phyloP scores from a whole-genome alignment of 2,113 vertebrate genomes.

The Peromyscus californicus region DNA sequence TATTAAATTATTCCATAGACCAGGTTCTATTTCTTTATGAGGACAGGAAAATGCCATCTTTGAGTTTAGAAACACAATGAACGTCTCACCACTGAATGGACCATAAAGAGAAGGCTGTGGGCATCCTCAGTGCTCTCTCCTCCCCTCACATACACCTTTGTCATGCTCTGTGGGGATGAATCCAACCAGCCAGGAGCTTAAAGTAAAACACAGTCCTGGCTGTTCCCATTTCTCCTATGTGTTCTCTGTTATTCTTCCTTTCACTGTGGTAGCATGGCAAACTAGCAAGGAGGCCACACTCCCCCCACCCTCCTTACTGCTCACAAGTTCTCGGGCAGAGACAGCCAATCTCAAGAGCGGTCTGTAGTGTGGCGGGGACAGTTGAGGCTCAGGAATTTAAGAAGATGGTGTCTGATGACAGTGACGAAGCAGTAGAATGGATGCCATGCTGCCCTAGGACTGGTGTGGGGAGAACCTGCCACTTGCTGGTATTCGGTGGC shows the following conservation, averaged over 20 bases:
- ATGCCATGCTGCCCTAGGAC: neutral
- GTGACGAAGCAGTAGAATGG: neutral
- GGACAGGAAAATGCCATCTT: neutral
- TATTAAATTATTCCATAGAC: constrained; percentile 29
- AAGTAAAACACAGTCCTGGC: neutral
- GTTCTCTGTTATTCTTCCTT: neutral
- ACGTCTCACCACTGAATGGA: neutral
- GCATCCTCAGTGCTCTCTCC: neutral
- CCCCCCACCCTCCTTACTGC: too few relatives aligned
- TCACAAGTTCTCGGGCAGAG: neutral
- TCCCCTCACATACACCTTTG: neutral
- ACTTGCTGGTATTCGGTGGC: neutral
- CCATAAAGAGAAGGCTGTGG: neutral
- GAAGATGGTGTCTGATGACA: neutral
- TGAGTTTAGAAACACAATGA: constrained; percentile 9
- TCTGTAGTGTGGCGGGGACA: neutral
- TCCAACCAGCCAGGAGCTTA: neutral
- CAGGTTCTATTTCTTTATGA: constrained; percentile 31
- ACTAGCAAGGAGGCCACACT: neutral
- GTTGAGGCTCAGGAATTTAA: neutral
- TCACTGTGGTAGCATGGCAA: neutral
- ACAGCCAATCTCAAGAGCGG: neutral
- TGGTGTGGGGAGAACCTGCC: fast-evolving
- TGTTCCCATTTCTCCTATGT: neutral
- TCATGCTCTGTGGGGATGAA: neutral